Conservation (phyloP, 2,113 vertebrate species). For the Pholis gunnellus region DNA sequence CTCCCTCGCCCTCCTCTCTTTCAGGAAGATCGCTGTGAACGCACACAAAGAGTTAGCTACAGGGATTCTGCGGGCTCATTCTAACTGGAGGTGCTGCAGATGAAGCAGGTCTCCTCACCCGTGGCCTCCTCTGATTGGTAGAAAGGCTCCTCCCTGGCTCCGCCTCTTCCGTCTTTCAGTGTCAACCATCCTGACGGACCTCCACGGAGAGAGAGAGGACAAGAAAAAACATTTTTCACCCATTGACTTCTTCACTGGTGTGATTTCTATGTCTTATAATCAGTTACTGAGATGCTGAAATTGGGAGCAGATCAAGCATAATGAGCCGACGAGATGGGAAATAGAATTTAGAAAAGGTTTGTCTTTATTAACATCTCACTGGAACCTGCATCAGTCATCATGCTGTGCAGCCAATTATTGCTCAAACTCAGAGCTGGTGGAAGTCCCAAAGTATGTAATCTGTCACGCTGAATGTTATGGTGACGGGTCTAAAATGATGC, state of each 20-base stretch:
- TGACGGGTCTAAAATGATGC: not conserved
- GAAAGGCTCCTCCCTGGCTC: constrained; percentile 61
- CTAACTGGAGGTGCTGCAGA: not conserved
- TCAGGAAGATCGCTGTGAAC: constrained; percentile 90
- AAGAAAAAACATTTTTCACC: not conserved
- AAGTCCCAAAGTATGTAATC: not conserved
- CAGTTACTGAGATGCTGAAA: not conserved
- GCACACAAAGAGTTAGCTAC: constrained; percentile 21
- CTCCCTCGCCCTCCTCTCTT: constrained; percentile 96
- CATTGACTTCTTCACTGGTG: not conserved
- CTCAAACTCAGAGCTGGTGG: not conserved
- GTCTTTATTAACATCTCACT: not conserved
- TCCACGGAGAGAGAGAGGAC: constrained; percentile 34
- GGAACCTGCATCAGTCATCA: not conserved
- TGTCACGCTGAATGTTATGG: not conserved
- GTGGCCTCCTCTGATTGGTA: constrained; percentile 64
- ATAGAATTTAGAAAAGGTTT: not conserved
- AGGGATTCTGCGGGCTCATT: not conserved
- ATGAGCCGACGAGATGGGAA: not conserved
- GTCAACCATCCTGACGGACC: constrained; percentile 62
- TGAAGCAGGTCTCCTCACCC: constrained; percentile 49
- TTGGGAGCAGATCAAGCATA: not conserved
- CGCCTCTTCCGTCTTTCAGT: constrained; percentile 68
- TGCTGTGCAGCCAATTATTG: not conserved
- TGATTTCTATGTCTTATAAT: not conserved